phyloP scores from a whole-genome alignment of 1,140 invertebrate genomes.

The Helicoverpa armigera region DNA sequence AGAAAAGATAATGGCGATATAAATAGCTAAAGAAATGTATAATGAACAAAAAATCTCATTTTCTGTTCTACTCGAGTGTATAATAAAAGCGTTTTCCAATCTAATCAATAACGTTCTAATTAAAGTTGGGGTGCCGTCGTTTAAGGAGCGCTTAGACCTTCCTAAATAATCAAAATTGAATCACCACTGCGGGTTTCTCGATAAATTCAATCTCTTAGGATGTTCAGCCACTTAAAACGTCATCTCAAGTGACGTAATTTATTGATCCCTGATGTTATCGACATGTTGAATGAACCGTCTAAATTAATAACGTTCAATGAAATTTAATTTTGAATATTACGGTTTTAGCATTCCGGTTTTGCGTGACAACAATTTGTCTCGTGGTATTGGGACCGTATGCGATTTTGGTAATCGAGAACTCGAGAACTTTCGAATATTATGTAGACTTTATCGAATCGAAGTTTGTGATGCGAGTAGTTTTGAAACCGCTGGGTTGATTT shows the following conservation, averaged over 20 bases:
- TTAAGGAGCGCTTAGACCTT: constrained; percentile 12
- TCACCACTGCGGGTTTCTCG: neutral
- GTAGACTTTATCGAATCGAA: neutral
- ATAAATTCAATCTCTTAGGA: constrained; percentile 22
- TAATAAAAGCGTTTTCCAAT: neutral
- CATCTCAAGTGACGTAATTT: constrained; percentile 32
- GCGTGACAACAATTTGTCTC: constrained; percentile 4
- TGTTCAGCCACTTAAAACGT: constrained; percentile 28
- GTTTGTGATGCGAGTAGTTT: neutral
- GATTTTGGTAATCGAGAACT: constrained; percentile 2
- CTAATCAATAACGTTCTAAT: constrained; percentile 11
- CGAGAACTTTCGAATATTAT: no score
- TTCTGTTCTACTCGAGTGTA: neutral
- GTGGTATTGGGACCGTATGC: neutral
- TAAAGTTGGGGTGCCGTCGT: neutral
- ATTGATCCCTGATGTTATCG: constrained; percentile 31
- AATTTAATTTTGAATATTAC: constrained; percentile 29
- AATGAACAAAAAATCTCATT: neutral
- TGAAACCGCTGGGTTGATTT: constrained; percentile 5
- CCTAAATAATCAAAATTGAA: constrained; percentile 22
- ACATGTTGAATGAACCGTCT: constrained; percentile 25
- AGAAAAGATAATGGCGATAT: neutral
- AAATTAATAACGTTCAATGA: constrained; percentile 29
- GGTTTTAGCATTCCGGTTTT: constrained; percentile 3
- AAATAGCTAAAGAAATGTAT: neutral